phyloP scores from a whole-genome alignment of 2,797 vertebrate species.

The Haliaeetus vocifer region DNA sequence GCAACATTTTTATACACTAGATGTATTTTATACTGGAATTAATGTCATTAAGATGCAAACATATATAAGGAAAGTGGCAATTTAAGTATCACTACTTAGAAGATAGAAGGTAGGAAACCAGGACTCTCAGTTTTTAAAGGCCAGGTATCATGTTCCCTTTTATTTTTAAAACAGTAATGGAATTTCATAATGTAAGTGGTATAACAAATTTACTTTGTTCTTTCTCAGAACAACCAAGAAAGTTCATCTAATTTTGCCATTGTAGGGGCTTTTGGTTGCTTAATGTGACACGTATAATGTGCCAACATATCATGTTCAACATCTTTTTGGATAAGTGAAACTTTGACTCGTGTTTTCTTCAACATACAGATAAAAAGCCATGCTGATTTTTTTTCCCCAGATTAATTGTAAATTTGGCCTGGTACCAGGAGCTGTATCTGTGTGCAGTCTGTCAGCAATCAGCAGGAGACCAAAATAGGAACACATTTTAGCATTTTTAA shows the following conservation, averaged over 20 bases:
- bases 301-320: rapidly evolving
- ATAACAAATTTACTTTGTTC: not conserved
- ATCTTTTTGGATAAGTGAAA: not conserved
- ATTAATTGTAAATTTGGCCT: not conserved
- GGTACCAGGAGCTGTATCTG: not conserved
- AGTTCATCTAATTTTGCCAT: not conserved
- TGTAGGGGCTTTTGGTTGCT: not conserved
- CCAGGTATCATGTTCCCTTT: not conserved
- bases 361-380: not conserved
- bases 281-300: not conserved
- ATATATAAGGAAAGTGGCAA: not conserved
- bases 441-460: not conserved
- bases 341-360: not conserved
- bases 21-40: not conserved
- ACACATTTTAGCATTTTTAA: not conserved
- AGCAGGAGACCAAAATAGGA: not conserved
- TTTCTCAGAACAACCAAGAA: not conserved
- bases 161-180: not conserved
- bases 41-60: not conserved
- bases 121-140: not conserved
- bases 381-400: not conserved
- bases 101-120: not conserved
- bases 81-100: not conserved
- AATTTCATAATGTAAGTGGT: not conserved
- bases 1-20: not conserved